These are phyloP conservation scores for Caiman crocodilus DNA, from an alignment of 2,797 vertebrate genomes.

Conservation along the genomic window DNA sequence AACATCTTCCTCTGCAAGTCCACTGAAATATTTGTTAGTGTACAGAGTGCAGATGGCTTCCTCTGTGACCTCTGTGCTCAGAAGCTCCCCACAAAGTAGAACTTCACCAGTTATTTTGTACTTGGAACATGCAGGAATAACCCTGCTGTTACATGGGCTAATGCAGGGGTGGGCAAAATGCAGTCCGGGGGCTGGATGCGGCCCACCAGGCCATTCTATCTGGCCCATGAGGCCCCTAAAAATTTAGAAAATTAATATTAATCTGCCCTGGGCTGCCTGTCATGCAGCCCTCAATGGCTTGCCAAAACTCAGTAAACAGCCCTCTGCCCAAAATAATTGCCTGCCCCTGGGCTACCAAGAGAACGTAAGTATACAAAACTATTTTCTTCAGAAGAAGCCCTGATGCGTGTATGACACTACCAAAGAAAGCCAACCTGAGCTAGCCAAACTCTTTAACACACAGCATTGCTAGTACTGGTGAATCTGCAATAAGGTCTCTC, in stretches of 20 bases:
- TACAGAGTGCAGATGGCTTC: background rate
- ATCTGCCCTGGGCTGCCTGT: too few species aligned
- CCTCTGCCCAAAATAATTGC: too few species aligned
- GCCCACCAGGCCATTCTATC: too few species aligned
- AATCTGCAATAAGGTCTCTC: background rate
- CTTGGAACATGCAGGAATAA: background rate
- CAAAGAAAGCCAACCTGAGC: background rate
- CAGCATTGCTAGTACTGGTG: background rate
- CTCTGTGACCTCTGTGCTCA: background rate
- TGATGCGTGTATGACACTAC: background rate
- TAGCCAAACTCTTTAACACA: background rate
- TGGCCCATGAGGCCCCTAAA: too few species aligned
- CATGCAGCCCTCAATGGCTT: too few species aligned
- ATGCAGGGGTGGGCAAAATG: too few species aligned
- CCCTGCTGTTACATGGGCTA: background rate
- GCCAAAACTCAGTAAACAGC: too few species aligned
- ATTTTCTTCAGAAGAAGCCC: background rate
- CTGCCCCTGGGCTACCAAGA: background rate
- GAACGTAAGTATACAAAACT: background rate
- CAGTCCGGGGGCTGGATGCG: too few species aligned
- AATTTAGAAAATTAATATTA: too few species aligned
- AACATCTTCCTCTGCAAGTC: background rate
- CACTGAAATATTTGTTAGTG: background rate
- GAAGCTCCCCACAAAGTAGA: background rate
- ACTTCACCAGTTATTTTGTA: background rate